Evolutionary conservation across 2,113 vertebrate species (phyloP).

Genomic region (Etheostoma spectabile): DNA sequence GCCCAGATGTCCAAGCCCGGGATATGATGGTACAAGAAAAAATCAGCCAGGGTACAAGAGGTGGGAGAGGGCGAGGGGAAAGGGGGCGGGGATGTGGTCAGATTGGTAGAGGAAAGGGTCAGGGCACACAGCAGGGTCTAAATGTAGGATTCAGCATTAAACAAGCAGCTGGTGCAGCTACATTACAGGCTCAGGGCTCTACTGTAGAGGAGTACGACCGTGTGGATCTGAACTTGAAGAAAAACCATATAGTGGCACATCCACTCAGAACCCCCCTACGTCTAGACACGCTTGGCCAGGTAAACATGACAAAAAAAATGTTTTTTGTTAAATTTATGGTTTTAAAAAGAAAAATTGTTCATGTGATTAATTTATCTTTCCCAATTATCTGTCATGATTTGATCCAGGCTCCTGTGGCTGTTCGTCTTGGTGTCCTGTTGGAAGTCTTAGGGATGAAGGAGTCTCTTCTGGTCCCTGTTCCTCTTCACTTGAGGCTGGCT

Average conservation of each 20-base stretch:
- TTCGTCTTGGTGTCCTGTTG: slow-evolving; percentile 67
- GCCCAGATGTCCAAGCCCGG: slow-evolving; percentile 3
- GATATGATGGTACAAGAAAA: slow-evolving; percentile 13
- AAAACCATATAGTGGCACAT: slow-evolving; percentile 78
- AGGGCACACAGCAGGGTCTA: slow-evolving; percentile 23
- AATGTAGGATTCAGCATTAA: slow-evolving; percentile 15
- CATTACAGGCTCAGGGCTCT: slow-evolving; percentile 5
- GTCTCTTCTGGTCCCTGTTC: slow-evolving; percentile 60
- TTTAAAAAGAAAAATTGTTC: background rate
- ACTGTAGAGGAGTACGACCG: slow-evolving; percentile 90
- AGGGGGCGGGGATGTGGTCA: slow-evolving; percentile 30
- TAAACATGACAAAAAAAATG: slow-evolving; percentile 59
- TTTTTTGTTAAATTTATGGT: background rate
- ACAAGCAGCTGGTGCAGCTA: slow-evolving; percentile 12
- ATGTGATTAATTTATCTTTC: background rate
- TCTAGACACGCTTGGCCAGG: slow-evolving; percentile 86
- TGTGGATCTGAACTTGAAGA: slow-evolving; percentile 85
- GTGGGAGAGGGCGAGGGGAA: slow-evolving; percentile 43
- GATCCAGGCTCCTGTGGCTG: slow-evolving; percentile 54
- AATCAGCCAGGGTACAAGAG: slow-evolving; percentile 27
- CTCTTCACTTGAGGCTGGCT: slow-evolving; percentile 68
- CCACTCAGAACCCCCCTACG: slow-evolving; percentile 63
- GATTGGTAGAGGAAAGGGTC: slow-evolving; percentile 23
- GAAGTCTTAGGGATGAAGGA: slow-evolving; percentile 73
- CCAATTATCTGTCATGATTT: background rate